Conservation (phyloP, 2,797 vertebrate species). For the Gorsachius magnificus region DNA sequence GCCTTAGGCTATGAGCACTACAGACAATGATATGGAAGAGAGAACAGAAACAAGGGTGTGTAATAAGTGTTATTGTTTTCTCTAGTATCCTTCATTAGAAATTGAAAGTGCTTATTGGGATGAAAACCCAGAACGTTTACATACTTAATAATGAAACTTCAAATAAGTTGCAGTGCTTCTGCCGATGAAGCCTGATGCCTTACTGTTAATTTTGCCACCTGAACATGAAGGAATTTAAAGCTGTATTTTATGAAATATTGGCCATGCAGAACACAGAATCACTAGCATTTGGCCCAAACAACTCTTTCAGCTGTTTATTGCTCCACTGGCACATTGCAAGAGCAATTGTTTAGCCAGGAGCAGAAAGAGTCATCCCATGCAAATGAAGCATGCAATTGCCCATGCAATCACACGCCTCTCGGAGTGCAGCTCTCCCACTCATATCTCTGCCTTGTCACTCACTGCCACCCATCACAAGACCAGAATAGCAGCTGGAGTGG, state of each 20-base stretch:
- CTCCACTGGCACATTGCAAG: background rate
- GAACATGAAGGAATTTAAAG: background rate
- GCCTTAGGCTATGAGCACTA: background rate
- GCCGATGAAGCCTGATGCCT: background rate
- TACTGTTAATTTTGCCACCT: background rate
- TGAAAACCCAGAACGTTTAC: background rate
- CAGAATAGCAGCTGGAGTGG: background rate
- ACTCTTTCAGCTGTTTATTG: background rate
- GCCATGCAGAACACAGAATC: background rate
- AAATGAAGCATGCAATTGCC: background rate
- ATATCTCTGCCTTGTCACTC: background rate
- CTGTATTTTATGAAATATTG: background rate
- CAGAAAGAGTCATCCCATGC: background rate
- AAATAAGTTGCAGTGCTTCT: background rate
- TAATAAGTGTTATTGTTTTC: background rate
- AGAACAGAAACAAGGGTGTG: background rate
- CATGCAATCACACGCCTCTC: background rate
- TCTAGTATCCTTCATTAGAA: background rate
- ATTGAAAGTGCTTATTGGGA: background rate
- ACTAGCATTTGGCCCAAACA: background rate
- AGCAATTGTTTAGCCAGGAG: background rate
- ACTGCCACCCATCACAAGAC: background rate
- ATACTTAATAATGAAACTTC: background rate
- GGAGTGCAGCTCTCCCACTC: background rate
- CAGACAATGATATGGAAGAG: background rate